phyloP scores from a whole-genome alignment of 2,797 vertebrate genomes.

The Thalassophryne amazonica region DNA sequence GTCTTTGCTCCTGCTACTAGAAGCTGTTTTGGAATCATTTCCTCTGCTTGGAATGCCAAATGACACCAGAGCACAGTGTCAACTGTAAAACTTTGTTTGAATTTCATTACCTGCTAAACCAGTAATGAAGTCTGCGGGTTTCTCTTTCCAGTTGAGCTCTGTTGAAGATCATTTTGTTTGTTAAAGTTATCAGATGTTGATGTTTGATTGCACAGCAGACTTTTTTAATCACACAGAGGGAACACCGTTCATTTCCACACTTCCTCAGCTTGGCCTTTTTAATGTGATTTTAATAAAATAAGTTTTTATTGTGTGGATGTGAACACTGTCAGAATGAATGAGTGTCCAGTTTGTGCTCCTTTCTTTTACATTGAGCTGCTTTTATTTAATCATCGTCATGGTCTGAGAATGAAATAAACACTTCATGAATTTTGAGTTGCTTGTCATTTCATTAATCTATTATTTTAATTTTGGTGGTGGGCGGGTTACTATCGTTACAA shows the following conservation, averaged over 20 bases:
- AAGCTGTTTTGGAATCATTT: neutral
- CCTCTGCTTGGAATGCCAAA: neutral
- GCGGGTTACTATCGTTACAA: neutral
- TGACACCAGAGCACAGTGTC: neutral
- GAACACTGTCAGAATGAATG: neutral
- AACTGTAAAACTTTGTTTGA: neutral
- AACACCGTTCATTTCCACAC: neutral
- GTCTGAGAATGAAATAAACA: conserved; percentile 67
- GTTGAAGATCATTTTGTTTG: too few species aligned
- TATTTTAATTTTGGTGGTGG: neutral
- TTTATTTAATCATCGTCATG: conserved; percentile 42
- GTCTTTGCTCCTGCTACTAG: neutral
- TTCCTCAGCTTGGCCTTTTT: neutral
- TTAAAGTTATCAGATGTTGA: too few species aligned
- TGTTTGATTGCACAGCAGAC: too few species aligned
- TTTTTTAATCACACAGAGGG: too few species aligned
- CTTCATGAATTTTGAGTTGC: conserved; percentile 37
- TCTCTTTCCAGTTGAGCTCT: too few species aligned
- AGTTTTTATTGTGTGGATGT: neutral
- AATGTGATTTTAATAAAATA: neutral
- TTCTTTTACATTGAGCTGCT: conserved; percentile 16
- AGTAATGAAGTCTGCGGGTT: too few species aligned
- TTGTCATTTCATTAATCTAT: conserved; percentile 42
- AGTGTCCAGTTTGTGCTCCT: conserved; percentile 38
- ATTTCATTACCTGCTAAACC: too few species aligned